Evolutionary conservation across 1,140 invertebrate species (phyloP), one percentile per base, ranked within the genome.

Genomic region (Caerostris darwini): DNA sequence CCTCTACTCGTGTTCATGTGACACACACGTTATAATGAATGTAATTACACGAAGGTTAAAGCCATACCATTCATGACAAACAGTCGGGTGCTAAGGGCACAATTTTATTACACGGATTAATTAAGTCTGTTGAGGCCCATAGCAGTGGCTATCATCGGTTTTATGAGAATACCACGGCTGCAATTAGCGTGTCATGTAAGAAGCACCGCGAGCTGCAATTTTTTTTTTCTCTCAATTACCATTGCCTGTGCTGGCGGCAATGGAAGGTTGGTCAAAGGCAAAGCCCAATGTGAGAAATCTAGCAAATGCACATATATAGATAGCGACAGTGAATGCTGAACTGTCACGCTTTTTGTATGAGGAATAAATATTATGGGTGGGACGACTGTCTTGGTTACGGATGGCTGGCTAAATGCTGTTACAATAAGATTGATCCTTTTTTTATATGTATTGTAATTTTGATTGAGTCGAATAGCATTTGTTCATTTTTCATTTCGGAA

Each of bases 111-210:
- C 57, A 61, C 58, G 17, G 57, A 87, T 87, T 87, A 87, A 87
- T 87, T 87, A 87, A 53, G 85, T 56, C 8, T 19, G 50, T 17
- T 56, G 54, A 54, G 53, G 81, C 53, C 14, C 81, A 12, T 83
- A 5, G 56, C 8, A 87, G 10, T 61, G 85, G 85, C 56, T 83
- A 19, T 56, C 82, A 83, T 58, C 53, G n/a, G 54, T 19, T 83
- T 83, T 83, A 83, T 56, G 82, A 83, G 19, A 59, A 87, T 61
- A 12, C 34, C 85, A 14, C 85, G 50, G 3, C 85, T 61, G 58
- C 85, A 87, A 87, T 87, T 87, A 87, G 58, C 10, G 56, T 87
- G 85, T 87, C 85, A 87, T 87, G 81, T 83, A 34, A 57, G 58
- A n/a, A 50, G n/a, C 85, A 61, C 81, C 54, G 54, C 53, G 56